Evolutionary conservation across 2,797 vertebrate genomes (phyloP), one percentile per base, ranked within the genome.

Genomic region (Aphelocoma californica): DNA sequence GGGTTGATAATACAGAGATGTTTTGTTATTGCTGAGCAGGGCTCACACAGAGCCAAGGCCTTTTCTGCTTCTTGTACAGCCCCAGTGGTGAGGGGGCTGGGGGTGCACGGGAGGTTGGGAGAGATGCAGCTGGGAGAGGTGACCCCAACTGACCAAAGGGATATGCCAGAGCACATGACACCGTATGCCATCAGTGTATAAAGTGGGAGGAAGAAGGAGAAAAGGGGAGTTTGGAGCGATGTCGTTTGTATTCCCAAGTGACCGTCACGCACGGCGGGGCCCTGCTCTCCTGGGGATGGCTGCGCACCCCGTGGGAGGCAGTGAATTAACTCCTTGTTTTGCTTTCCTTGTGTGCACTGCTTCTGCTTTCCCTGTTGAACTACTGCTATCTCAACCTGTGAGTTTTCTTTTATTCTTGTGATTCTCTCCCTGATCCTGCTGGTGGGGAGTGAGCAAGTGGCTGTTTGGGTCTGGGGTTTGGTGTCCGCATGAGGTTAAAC

Each of bases 381-480:
- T 31, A 7, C 4, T 15, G 13, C 13, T 71, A 34, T 23, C 38
- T 65, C 58, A 51, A 15, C 25, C 45, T 34, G 47, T 3, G 13
- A 53, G 18, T 47, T 71, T 50, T n/a, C 50, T 51, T 64, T 71
- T 26, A 34, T 18, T 45, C 45, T 71, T 47, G 13, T 17, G 12
- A 72, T 58, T 65, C 14, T 34, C 18, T 32, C 10, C 58, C 51
- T 0, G 0, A 1, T 34, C 25, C 24, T 0, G 0, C 38, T 26
- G 26, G 38, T 65, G n/a, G 20, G 29, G 14, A 83, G 21, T 12
- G 19, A 75, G 36, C 0, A 1, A 51, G 20, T 19, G 18, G 25
- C 51, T 65, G 21, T 44, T n/a, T 45, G 26, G n/a, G 21, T 44
- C 29, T 45, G 26, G n/a, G 29, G 44, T 25, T 38, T 57, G 29